phyloP scores from a whole-genome alignment of 2,888 invertebrate species.

The Lacanobia wlatinum region DNA sequence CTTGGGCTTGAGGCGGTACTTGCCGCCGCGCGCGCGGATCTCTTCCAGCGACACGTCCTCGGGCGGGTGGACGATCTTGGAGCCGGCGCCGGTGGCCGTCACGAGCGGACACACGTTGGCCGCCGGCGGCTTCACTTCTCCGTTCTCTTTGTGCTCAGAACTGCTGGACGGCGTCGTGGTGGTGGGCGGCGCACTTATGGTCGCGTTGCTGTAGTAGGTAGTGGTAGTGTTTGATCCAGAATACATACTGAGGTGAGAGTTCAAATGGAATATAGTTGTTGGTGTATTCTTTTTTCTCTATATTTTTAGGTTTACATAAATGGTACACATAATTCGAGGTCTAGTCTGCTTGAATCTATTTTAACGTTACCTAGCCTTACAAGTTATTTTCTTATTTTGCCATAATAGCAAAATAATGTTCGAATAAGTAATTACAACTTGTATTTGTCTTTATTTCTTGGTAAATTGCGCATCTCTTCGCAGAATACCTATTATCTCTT shows the following conservation, averaged over 20 bases:
- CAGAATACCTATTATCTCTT: not conserved
- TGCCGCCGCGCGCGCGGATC: constrained; percentile 93
- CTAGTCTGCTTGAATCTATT: not conserved
- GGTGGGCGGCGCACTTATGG: constrained; percentile 94
- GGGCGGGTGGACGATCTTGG: constrained; percentile 97
- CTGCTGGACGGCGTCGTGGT: constrained; percentile 78
- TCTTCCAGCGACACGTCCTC: constrained; percentile 98
- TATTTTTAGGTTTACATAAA: not conserved
- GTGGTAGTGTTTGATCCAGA: constrained; percentile 57
- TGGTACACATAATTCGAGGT: not conserved
- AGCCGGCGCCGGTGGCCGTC: constrained; percentile 95
- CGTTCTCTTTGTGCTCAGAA: constrained; percentile 84
- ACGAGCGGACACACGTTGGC: constrained; percentile 90
- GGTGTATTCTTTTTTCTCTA: not conserved
- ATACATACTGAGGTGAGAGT: constrained; percentile 59
- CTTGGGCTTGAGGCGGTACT: constrained; percentile 90
- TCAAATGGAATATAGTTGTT: constrained; percentile 42
- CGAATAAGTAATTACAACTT: not conserved
- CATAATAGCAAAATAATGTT: too few species aligned
- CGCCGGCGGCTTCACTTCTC: constrained; percentile 84
- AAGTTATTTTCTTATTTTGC: too few species aligned
- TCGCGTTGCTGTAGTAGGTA: constrained; percentile 91
- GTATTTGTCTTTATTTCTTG: not conserved
- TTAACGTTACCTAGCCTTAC: too few species aligned
- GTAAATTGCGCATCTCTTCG: constrained; percentile 1